Percentiles rank a stretch among this genome's conserved stretches.
These are phyloP conservation scores for Pangasius djambal DNA, from an alignment of 2,797 vertebrate genomes.

Conservation along the genomic window DNA sequence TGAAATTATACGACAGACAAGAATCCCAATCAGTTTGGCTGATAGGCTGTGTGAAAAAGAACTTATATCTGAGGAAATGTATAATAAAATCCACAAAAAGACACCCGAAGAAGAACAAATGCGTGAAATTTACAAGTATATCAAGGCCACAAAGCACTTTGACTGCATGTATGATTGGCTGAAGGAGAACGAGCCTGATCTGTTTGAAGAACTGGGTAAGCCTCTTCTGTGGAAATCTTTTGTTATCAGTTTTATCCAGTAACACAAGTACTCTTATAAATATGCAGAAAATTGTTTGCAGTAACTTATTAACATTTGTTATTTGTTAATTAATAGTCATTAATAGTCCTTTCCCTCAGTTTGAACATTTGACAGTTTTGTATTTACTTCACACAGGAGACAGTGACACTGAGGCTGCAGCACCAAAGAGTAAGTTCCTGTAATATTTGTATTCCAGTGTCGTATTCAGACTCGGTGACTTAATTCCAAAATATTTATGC, in stretches of 20 bases:
- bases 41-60: not conserved
- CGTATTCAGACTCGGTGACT: not conserved
- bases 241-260: not conserved
- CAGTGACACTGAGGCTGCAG: not conserved
- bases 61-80: not conserved
- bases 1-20: not conserved
- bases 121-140: not conserved
- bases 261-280: not conserved
- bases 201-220: not conserved
- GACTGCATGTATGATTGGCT: not conserved
- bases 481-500: not conserved
- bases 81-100: not conserved
- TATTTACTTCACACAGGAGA: not conserved
- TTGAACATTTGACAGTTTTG: not conserved
- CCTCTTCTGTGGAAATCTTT: too few species aligned
- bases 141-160: not conserved
- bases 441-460: not conserved
- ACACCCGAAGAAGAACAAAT: not conserved
- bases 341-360: not conserved
- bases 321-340: not conserved
- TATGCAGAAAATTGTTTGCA: not conserved
- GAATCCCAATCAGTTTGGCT: not conserved
- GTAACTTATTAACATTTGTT: not conserved
- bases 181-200: not conserved
- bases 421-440: conserved; percentile 30